These are phyloP conservation scores for Holcopasites calliopsidis DNA, from an alignment of 1,140 invertebrate genomes.

Conservation along the genomic window DNA sequence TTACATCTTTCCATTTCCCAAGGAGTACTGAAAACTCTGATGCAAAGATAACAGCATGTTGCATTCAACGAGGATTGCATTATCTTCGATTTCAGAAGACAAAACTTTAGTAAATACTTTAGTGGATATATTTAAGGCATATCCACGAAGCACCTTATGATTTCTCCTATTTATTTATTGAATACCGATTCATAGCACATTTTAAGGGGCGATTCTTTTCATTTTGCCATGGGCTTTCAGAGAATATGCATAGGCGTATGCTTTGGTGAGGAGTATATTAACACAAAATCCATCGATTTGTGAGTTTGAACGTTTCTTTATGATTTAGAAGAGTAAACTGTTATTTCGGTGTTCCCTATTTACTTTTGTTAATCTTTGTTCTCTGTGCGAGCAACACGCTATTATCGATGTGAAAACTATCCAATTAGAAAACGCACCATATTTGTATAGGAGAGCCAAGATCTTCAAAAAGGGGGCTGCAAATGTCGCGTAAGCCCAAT, in stretches of 20 bases:
- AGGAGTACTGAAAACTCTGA: constrained; percentile 61
- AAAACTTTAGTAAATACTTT: not conserved
- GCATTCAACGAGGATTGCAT: constrained; percentile 40
- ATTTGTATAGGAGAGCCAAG: constrained; percentile 59
- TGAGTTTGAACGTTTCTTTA: not conserved
- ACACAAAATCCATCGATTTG: not conserved
- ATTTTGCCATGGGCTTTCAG: not conserved
- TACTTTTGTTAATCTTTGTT: not conserved
- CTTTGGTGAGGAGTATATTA: not conserved
- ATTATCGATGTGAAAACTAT: constrained; percentile 57
- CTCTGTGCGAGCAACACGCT: constrained; percentile 65
- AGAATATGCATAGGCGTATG: not conserved
- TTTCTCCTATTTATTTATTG: not conserved
- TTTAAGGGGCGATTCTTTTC: not conserved
- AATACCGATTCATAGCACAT: not conserved
- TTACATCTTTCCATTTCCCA: constrained; percentile 48
- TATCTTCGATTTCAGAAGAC: not conserved
- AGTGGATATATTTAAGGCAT: not conserved
- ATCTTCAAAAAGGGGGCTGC: constrained; percentile 68
- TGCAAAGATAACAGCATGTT: constrained; percentile 68
- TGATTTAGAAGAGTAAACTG: not conserved
- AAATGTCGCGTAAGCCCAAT: constrained; percentile 74
- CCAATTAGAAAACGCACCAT: constrained; percentile 62
- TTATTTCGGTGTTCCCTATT: constrained; percentile 11
- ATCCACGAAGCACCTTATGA: not conserved